A percentile compares a stretch with the other conserved stretches of the same genome.
Conservation (phyloP, 2,113 vertebrate species). For the Motacilla tschutschensis region DNA sequence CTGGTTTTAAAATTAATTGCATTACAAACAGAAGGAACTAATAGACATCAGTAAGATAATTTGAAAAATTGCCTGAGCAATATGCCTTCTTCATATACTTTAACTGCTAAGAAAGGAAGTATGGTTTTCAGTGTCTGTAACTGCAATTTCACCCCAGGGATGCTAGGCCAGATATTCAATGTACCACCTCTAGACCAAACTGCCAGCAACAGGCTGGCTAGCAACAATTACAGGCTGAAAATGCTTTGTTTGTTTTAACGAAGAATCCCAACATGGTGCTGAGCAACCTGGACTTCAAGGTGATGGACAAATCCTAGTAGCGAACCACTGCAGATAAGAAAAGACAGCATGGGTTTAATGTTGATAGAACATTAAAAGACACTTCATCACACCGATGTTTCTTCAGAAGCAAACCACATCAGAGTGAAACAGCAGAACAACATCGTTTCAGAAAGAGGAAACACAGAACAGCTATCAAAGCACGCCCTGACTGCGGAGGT, state of each 20-base stretch:
- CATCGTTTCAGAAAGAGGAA: neutral
- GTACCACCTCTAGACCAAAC: conserved; percentile 72
- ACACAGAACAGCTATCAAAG: neutral
- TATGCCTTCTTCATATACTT: conserved; percentile 52
- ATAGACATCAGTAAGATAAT: neutral
- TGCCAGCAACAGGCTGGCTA: conserved; percentile 62
- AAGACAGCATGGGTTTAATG: neutral
- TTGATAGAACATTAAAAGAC: neutral
- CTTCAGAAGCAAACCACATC: neutral
- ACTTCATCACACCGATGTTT: neutral
- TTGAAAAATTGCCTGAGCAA: neutral
- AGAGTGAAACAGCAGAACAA: neutral
- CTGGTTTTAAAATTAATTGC: neutral
- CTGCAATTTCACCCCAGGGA: conserved; percentile 35
- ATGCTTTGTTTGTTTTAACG: conserved; percentile 59
- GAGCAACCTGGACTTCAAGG: conserved; percentile 60
- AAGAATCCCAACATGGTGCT: conserved; percentile 52
- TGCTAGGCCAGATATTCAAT: conserved; percentile 71
- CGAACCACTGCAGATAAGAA: conserved; percentile 69
- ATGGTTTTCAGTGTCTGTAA: conserved; percentile 52
- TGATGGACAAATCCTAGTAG: conserved; percentile 73
- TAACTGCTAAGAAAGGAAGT: conserved; percentile 73
- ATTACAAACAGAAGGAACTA: neutral
- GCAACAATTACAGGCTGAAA: conserved; percentile 80
- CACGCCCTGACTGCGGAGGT: neutral